Evolutionary conservation across 2,797 vertebrate genomes (phyloP), one percentile per base, ranked within the genome.

Genomic region (Paramormyrops hopkinsi): DNA sequence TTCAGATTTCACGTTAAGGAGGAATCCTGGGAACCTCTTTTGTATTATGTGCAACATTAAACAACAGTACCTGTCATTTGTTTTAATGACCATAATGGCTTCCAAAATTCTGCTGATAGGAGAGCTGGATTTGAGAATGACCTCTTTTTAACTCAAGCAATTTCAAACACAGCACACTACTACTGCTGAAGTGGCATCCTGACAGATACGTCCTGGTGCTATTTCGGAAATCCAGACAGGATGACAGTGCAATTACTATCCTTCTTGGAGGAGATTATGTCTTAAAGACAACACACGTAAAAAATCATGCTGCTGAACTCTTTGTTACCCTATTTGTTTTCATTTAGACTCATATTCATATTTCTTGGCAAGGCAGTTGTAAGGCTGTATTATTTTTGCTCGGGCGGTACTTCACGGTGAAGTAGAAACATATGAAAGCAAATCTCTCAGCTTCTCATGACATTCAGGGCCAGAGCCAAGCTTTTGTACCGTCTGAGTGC

Each of bases 341-440:
- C 41, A 79, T 79, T 79, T 79, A 79, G 73, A 44, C 73, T 79
- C 73, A 19, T 79, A 79, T 79, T 79, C 33, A 44, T 79, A 79
- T 44, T 79, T 79, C 73, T 79, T 79, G 73, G 73, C 73, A 79
- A 41, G 7, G 14, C 69, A 17, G 69, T 33, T 17, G 69, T 73
- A 73, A 73, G 29, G 8, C 37, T 79, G 33, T 73, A 76, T 76
- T 76, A 37, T 79, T 79, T 79, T 44, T 79, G 37, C 17, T 41
- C 0, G 5, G 69, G 69, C 33, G 17, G 69, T 41, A 76, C 69
- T 79, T 41, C 37, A 12, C 8, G 37, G 14, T 44, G 37, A 79
- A 79, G 17, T 41, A 79, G 65, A 69, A 69, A 79, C 73, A 41
- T 79, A 19, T 79, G 73, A 44, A 79, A 79, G 33, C 37, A n/a